Evolutionary conservation across 2,113 vertebrate species (phyloP), one percentile per base, ranked within the genome.

Genomic region (Saccopteryx bilineata): DNA sequence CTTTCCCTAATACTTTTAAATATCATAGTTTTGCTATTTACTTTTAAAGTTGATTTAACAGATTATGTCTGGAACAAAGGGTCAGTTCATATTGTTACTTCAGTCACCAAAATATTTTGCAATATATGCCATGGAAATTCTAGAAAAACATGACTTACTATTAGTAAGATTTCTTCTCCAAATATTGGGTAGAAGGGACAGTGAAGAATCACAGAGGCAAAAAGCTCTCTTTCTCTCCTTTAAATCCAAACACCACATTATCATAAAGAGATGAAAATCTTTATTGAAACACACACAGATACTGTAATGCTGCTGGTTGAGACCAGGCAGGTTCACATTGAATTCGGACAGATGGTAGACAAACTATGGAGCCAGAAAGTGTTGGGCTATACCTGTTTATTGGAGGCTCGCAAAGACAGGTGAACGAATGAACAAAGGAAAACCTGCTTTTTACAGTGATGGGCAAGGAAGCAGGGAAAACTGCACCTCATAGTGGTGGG

Each of bases 1-100:
- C 33, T 50, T 86, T 63, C 76, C 11, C 46, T 90, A 19, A 66
- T 63, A 28, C 28, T 50, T 72, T 52, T 66, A 78, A 72, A 95
- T 39, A 39, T 39, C 39, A 39, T 54, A 28, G 23, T 48, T 82
- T 78, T 93, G 18, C 21, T 28, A 39, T 87, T 65, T 87, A 18
- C 61, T 93, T 91, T 91, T 71, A 33, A 54, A 81, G 69, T n/a
- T n/a, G 7, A 92, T 18, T 58, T 85, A 60, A 68, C 23, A 28
- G 48, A 83, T 52, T 50, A 75, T 24, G 8, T 84, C 33, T 91
- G n/a, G 91, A 87, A 50, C 39, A 83, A 68, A 90, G 5, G 5
- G 31, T 74, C 31, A 52, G 21, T 82, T 83, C 31, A n/a, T 58
- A 46, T 15, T 72, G 18, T 66, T 23, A 23, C 31, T 83, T 87